Base-by-base conservation (phyloP, 1,140 invertebrate species). In the Diploscapter pachys region DNA sequence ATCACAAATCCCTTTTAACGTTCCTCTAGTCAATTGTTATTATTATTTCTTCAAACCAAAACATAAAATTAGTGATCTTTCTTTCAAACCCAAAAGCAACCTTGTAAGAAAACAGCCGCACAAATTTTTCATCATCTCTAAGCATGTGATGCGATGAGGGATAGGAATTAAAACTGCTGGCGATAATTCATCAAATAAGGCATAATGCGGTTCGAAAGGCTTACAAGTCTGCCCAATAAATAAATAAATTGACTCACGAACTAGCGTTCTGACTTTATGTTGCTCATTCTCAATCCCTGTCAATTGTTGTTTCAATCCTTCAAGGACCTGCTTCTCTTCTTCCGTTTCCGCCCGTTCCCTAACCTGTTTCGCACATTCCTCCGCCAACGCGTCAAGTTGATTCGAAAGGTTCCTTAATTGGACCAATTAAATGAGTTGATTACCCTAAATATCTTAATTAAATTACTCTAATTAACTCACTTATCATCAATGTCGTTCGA, bases 341-440 rank as follows among this genome's bases (percentile, higher is more conserved):
- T 31, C 31, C 31, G 31, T 31, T 31, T 31, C 49, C 0, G 66
- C 9, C 3, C 11, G 31, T 0, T 74, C 73, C 4, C 3, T 5
- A 4, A 56, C 57, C n/a, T 74, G 57, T 31, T 74, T 74, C 3
- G 56, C 49, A 13, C 73, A 74, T 54, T 74, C 65, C 13, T 66
- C 55, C 8, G 31, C 66, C 5, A 69, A 48, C 53, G 53, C 64
- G 5, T 67, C 73, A 3, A 74, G 49, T 52, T 66, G 57, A 4
- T 31, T 8, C 13, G 54, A 54, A 4, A 72, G 48, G 56, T 51
- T 51, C 49, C 69, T 71, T 13, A 59, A 71, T 61, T 4, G 11
- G 52, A 0, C 50, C 3, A 13, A 54, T 67, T 50, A 13, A 6
- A 67, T 6, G 4, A 48, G 6, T 5, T 52, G 51, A 8, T 54